Evolutionary conservation across 2,797 vertebrate genomes (phyloP).

Genomic region (Semotilus atromaculatus): DNA sequence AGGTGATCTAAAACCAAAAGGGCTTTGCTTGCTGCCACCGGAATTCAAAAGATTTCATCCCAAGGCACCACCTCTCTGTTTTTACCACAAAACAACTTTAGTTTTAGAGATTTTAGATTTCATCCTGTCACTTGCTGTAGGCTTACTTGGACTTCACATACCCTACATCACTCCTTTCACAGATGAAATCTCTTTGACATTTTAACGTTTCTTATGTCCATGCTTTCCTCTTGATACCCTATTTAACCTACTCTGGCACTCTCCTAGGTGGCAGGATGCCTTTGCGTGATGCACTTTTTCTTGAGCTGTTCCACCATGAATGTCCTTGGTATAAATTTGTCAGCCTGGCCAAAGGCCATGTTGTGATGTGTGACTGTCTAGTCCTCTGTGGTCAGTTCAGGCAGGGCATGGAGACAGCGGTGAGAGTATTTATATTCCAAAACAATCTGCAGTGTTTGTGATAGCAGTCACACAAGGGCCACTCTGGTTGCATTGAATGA

Average conservation of each 20-base stretch:
- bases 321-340: conserved; percentile 36
- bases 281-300: neutral
- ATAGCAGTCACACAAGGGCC: conserved; percentile 62
- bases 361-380: conserved; percentile 56
- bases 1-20: neutral
- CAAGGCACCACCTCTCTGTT: neutral
- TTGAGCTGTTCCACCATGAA: conserved; percentile 4
- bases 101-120: neutral
- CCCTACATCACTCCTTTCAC: neutral
- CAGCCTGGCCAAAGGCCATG: conserved; percentile 34
- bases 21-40: neutral
- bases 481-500: conserved; percentile 71
- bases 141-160: neutral
- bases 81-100: neutral
- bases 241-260: conserved; percentile 8
- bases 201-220: neutral
- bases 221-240: neutral
- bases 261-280: neutral
- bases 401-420: conserved; percentile 60
- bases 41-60: neutral
- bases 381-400: conserved; percentile 62
- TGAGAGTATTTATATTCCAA: conserved; percentile 74
- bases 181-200: neutral
- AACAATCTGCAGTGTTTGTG: conserved; percentile 71
- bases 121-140: neutral